Evolutionary conservation across 2,113 vertebrate genomes (phyloP).

Genomic region (Microcebus tavaratra): DNA sequence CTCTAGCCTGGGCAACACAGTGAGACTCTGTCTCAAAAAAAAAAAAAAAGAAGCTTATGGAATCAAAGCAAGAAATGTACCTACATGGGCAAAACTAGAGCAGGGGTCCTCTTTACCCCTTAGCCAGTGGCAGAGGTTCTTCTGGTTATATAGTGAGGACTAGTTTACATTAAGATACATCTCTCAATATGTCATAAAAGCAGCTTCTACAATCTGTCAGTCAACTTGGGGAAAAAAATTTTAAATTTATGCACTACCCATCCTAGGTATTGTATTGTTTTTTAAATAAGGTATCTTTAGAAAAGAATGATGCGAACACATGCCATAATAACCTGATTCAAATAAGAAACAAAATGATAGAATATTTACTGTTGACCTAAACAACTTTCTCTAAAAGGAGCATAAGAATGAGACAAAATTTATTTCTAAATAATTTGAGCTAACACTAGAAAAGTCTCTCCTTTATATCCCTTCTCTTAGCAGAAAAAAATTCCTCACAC

Average conservation of each 20-base stretch:
- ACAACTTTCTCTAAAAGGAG: neutral
- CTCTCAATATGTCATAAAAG: neutral
- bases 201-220: neutral
- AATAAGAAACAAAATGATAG: neutral
- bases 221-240: neutral
- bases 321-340: neutral
- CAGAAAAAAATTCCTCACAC: neutral
- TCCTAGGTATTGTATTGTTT: neutral
- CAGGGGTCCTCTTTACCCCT: neutral
- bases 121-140: neutral
- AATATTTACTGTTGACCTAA: conserved; percentile 13
- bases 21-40: too few species aligned
- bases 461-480: neutral
- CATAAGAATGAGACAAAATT: conserved; percentile 4
- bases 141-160: neutral
- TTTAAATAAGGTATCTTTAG: neutral
- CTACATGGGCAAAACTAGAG: neutral
- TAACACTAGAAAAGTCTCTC: neutral
- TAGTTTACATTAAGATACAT: neutral
- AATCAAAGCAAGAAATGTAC: neutral
- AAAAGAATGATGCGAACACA: neutral
- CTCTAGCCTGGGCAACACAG: too few species aligned
- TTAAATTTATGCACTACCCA: neutral
- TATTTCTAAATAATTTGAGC: conserved; percentile 4
- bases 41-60: too few species aligned